phyloP scores from a whole-genome alignment of 2,113 vertebrate species.

The Limnothrissa miodon region DNA sequence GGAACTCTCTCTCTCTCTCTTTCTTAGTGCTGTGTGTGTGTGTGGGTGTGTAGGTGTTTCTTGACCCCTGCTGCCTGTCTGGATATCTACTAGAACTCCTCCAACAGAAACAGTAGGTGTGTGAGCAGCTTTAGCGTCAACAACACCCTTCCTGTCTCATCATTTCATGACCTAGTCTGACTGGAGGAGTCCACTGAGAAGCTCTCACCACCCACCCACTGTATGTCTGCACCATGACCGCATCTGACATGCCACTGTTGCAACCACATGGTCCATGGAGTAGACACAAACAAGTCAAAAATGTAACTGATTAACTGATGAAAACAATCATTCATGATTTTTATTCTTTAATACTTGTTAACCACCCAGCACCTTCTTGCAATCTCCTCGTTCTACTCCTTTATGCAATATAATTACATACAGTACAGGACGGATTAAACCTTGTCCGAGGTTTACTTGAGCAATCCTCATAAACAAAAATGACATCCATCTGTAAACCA shows the following conservation, averaged over 20 bases:
- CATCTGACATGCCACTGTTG: neutral
- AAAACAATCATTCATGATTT: no score
- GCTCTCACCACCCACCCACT: neutral
- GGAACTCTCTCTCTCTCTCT: neutral
- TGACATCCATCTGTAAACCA: neutral
- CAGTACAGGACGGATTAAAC: neutral
- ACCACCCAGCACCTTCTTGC: neutral
- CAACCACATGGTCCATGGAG: neutral
- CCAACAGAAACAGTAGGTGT: neutral
- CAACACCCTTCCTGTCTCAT: constrained; percentile 5
- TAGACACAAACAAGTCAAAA: neutral
- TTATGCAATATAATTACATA: neutral
- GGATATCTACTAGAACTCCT: constrained; percentile 2
- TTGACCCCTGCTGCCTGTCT: neutral
- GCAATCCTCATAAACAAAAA: neutral
- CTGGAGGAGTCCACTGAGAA: neutral
- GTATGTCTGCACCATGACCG: neutral
- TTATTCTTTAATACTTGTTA: neutral
- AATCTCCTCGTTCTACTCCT: neutral
- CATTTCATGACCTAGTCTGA: neutral
- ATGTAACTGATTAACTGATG: neutral
- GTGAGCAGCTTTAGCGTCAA: neutral
- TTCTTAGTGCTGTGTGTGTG: neutral
- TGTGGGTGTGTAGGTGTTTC: neutral
- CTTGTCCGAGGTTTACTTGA: neutral